Evolutionary conservation across 2,797 vertebrate species (phyloP), one percentile per base, ranked within the genome.

Genomic region (Lepus oiostolus): DNA sequence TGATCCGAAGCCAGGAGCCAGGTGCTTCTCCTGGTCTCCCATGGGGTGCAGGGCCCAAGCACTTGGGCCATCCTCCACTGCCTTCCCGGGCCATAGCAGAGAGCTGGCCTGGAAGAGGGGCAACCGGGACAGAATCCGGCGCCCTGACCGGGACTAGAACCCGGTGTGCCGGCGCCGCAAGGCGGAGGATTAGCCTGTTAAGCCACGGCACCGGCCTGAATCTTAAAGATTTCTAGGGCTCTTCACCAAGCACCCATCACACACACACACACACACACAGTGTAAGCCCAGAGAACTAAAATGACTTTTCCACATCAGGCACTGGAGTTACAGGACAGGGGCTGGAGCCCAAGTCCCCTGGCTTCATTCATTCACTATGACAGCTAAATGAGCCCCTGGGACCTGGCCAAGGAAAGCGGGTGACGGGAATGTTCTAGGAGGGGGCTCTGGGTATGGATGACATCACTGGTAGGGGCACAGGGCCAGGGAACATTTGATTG

Each of bases 401-500:
- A 95, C 35, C n/a, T 5, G 32, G 60, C 75, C 85, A 92, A 80
- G 85, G 93, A 93, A 96, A 95, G 91, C 79, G 75, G 94, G 84
- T 83, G 76, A 92, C 89, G 28, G 42, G 28, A 30, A 7, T 91
- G 85, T 96, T 76, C 96, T 96, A 42, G 84, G 75, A 95, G 92
- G 93, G 90, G 80, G 35, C 16, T 94, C 63, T 93, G 50, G 52
- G 83, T 77, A 30, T 88, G 88, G 70, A 76, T 95, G 76, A 96
- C 71, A 88, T 97, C 92, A 90, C 35, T 60, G 86, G 80, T 93
- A 54, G 68, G n/a, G 83, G 72, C 76, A 93, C 35, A 50, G 42
- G 83, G 67, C 38, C 92, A 93, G 83, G 85, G 95, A 94, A 96
- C 50, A 80, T 76, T 93, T 52, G 28, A 91, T 95, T 91, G 88